A percentile compares a stretch with the other conserved stretches of the same genome.
Evolutionary conservation across 2,888 invertebrate species (phyloP).

Genomic region (Chloroclystis v-ata): DNA sequence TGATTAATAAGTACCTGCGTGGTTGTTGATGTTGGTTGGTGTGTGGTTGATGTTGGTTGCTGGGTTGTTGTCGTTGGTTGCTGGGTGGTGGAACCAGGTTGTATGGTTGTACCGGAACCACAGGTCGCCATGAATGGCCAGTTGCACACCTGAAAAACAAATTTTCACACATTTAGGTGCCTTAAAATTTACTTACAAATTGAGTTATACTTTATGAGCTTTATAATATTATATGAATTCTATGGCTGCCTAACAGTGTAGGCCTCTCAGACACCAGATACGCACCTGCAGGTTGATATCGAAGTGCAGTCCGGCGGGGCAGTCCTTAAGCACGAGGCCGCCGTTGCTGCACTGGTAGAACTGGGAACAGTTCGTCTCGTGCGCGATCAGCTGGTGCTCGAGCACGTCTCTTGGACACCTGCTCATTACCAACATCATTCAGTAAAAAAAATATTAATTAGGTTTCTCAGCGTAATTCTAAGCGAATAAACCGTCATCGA

Average conservation of each 20-base stretch:
- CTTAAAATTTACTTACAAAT: too few relatives aligned
- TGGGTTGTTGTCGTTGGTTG: not conserved
- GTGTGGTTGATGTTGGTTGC: not conserved
- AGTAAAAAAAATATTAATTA: too few relatives aligned
- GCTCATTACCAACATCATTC: too few relatives aligned
- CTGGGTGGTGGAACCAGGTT: not conserved
- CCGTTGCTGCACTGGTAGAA: slow-evolving; percentile 50
- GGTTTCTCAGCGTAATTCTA: too few relatives aligned
- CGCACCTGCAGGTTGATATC: slow-evolving; percentile 39
- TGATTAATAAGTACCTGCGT: not conserved
- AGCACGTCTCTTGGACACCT: not conserved
- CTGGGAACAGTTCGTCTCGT: slow-evolving; percentile 45
- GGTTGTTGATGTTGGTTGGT: slow-evolving; percentile 3
- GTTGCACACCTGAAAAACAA: slow-evolving; percentile 29
- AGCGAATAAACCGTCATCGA: too few relatives aligned
- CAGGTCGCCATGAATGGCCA: slow-evolving; percentile 24
- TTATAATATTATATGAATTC: too few relatives aligned
- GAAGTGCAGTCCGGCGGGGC: slow-evolving; percentile 38
- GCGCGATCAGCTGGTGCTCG: slow-evolving; percentile 38
- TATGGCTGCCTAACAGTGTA: too few relatives aligned
- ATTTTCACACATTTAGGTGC: not conserved
- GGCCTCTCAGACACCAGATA: too few relatives aligned
- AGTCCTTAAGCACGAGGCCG: slow-evolving; percentile 33
- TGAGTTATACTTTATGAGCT: too few relatives aligned
- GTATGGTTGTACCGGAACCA: slow-evolving; percentile 10